phyloP scores from a whole-genome alignment of 2,888 invertebrate genomes.

The Chloroclysta siterata region DNA sequence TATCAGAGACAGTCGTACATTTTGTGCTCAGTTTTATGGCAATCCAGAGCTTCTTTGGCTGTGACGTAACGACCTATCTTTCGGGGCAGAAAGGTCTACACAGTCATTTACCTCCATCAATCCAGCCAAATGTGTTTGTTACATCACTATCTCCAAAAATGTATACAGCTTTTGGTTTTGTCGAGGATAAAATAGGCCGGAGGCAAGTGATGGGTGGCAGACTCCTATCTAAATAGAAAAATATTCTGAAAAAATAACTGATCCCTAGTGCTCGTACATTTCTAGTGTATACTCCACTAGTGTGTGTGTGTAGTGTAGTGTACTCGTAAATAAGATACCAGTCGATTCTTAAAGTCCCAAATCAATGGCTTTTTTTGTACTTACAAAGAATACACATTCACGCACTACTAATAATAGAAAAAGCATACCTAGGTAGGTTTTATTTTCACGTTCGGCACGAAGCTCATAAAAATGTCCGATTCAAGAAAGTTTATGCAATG shows the following conservation, averaged over 20 bases:
- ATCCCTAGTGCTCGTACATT: no score
- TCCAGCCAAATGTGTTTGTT: constrained; percentile 3
- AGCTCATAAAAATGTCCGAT: constrained; percentile 15
- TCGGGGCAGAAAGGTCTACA: neutral
- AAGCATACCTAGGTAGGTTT: neutral
- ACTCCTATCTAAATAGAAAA: no score
- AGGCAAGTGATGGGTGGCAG: neutral
- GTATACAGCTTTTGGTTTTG: neutral
- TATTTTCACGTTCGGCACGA: constrained; percentile 11
- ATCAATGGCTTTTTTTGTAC: no score
- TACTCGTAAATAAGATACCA: no score
- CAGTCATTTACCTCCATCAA: constrained; percentile 16
- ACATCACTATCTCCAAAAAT: constrained; percentile 8
- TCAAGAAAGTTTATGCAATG: constrained; percentile 17
- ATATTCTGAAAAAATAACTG: no score
- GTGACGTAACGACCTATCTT: constrained; percentile 5
- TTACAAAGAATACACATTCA: neutral
- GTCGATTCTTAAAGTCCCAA: no score
- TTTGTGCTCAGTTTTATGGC: constrained; percentile 13
- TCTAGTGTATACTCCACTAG: no score
- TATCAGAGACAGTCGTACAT: constrained; percentile 7
- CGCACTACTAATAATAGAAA: neutral
- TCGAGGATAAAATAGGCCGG: neutral
- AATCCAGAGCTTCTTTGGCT: constrained; percentile 3
- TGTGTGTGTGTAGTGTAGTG: no score